Evolutionary conservation across 2,888 invertebrate species (phyloP).

Genomic region (Andrena praecox): DNA sequence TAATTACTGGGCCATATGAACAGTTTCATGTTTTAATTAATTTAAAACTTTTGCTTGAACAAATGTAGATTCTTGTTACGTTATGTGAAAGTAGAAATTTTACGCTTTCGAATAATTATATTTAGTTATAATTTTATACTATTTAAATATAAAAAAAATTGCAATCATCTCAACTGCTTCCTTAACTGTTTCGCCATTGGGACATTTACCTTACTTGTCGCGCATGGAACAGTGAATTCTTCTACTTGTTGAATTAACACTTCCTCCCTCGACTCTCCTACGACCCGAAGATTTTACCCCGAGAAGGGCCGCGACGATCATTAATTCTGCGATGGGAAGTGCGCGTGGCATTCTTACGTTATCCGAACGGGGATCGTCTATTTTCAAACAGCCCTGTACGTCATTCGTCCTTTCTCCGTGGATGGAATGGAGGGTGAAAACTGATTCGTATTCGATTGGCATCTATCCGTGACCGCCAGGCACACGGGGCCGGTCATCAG

Average conservation of each 20-base stretch:
- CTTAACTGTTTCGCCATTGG: too few relatives aligned
- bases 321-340: constrained; percentile 27
- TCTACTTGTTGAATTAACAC: constrained; percentile 69
- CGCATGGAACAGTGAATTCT: constrained; percentile 5
- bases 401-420: neutral
- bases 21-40: too few relatives aligned
- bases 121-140: too few relatives aligned
- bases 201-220: too few relatives aligned
- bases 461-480: neutral
- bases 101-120: too few relatives aligned
- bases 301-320: constrained; percentile 1
- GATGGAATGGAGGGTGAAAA: neutral
- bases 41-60: too few relatives aligned
- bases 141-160: too few relatives aligned
- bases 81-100: too few relatives aligned
- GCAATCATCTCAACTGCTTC: too few relatives aligned
- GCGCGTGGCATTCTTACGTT: neutral
- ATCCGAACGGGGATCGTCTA: neutral
- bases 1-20: too few relatives aligned
- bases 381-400: neutral
- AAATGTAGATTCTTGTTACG: too few relatives aligned
- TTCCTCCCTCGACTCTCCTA: constrained; percentile 2
- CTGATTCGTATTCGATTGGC: constrained; percentile 14
- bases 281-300: neutral
- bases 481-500: neutral